Evolutionary conservation across 1,140 invertebrate species (phyloP), one percentile per base, ranked within the genome.

Genomic region (Heliconius hermathena): DNA sequence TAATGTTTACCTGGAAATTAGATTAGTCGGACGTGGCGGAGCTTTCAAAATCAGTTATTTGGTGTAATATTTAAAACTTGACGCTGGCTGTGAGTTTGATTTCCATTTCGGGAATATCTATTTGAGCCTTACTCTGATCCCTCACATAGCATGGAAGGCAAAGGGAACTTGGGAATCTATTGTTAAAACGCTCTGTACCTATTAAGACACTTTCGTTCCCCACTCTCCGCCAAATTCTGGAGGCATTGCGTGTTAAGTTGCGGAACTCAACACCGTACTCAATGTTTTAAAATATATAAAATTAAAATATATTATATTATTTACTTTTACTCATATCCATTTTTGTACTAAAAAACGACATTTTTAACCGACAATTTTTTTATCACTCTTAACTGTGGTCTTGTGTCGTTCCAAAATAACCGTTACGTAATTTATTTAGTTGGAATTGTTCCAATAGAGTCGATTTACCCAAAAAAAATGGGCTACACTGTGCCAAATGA

Each of bases 1-100:
- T 71, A 77, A 41, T 77, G 70, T 60, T 54, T 60, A 75, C 74
- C 74, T 75, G 52, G 74, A 75, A 75, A 75, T 75, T 75, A 57
- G 52, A 75, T 75, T 75, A 60, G 33, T 33, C 36, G 49, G 46
- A 77, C 76, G 29, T 33, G 22, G 46, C 46, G 54, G 18, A 52
- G n/a, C n/a, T n/a, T 3, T 3, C 8, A 3, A 22, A 57, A 22
- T 57, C 6, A 20, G 8, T 57, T 57, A 57, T 57, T n/a, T 57
- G 8, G 0, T 22, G 8, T n/a, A n/a, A 57, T 57, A n/a, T 57
- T 57, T 6, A n/a, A 57, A 41, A 13, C 2, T 41, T 41, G 11
- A 41, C 9, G 38, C 38, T 0, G 8, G 38, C 1, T 9, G 38
- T 9, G 1, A 13, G 11, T n/a, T 41, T 41, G 41, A 41, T 41